Conservation (phyloP, 2,797 vertebrate species). For the Thalassophryne amazonica region DNA sequence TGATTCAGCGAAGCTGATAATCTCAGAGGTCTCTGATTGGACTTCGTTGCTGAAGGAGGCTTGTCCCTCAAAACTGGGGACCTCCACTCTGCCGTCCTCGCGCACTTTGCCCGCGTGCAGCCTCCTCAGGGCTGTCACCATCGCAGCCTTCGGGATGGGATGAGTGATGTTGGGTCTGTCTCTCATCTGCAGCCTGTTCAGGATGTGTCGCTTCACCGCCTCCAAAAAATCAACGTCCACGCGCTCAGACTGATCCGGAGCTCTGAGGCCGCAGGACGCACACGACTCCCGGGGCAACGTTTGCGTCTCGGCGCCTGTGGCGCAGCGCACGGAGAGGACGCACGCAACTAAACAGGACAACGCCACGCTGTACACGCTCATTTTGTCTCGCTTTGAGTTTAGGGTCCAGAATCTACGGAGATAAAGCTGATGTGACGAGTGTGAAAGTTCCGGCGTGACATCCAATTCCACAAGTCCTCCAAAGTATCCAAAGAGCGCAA, state of each 20-base stretch:
- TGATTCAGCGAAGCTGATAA: conserved; percentile 98
- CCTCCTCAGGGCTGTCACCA: conserved; percentile 95
- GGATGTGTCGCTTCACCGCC: conserved; percentile 95
- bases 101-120: conserved; percentile 93
- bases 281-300: conserved; percentile 82
- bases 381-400: conserved; percentile 36
- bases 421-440: conserved; percentile 13
- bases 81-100: conserved; percentile 93
- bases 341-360: conserved; percentile 65
- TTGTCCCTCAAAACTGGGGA: conserved; percentile 92
- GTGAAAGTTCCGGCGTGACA: conserved; percentile 27
- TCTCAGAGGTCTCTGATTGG: conserved; percentile 91
- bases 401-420: conserved; percentile 10
- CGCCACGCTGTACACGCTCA: conserved; percentile 58
- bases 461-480: conserved; percentile 18
- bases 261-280: conserved; percentile 87
- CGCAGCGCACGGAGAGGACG: conserved; percentile 66
- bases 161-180: conserved; percentile 97
- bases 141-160: conserved; percentile 92
- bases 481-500: conserved; percentile 33
- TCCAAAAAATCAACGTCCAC: conserved; percentile 91
- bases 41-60: conserved; percentile 83
- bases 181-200: conserved; percentile 92
- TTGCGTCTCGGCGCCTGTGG: conserved; percentile 64
- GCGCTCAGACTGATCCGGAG: conserved; percentile 81